Conservation (phyloP, 1,140 invertebrate species). For the Drosophila sucinea region DNA sequence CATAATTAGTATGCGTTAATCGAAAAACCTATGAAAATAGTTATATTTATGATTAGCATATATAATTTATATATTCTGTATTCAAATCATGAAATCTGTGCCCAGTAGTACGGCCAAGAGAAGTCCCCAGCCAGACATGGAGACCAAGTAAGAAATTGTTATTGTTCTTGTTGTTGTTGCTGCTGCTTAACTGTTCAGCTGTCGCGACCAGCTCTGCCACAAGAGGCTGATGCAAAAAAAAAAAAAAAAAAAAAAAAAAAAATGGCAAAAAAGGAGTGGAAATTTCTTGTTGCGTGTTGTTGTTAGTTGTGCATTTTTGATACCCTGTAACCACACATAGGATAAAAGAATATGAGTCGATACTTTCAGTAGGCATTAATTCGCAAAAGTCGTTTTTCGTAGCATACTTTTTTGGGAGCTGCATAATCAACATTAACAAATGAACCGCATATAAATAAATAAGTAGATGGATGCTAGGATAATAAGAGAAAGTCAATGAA, state of each 20-base stretch:
- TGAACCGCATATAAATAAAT: too few species aligned
- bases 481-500: too few species aligned
- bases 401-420: not conserved
- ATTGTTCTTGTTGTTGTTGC: constrained; percentile 17
- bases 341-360: not conserved
- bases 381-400: not conserved
- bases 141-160: constrained; percentile 24
- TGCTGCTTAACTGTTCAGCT: constrained; percentile 31
- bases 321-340: not conserved
- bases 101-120: not conserved
- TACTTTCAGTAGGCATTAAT: too few species aligned
- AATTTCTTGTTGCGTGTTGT: constrained; percentile 34
- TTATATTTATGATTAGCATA: not conserved
- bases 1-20: too few species aligned
- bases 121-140: constrained; percentile 40
- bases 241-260: not conserved
- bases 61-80: not conserved
- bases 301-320: constrained; percentile 6
- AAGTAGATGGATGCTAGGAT: too few species aligned
- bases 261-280: not conserved
- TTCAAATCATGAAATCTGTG: constrained; percentile 3
- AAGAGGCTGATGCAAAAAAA: constrained; percentile 25
- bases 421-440: too few species aligned
- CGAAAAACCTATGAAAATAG: too few species aligned
- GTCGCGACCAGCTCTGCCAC: constrained; percentile 34